Evolutionary conservation across 2,888 invertebrate genomes (phyloP), one percentile per base, ranked within the genome.

Genomic region (Lacanobia oleracea): DNA sequence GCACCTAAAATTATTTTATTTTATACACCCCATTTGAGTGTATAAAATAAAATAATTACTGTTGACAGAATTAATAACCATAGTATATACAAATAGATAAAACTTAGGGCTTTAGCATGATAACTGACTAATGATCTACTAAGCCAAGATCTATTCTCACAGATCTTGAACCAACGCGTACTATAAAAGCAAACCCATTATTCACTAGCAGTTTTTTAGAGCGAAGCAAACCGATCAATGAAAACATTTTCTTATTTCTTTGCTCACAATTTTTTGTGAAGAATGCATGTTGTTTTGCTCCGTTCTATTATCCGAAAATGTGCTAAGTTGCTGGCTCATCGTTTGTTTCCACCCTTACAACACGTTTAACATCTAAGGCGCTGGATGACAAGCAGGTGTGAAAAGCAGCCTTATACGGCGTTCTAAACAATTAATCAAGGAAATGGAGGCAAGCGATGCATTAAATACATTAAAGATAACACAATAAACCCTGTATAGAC

Each of bases 391-490:
- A 10, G 71, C 78, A 83, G 67, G 80, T 80, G 75, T 43, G 62
- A 54, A 60, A 68, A 65, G 50, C 78, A 66, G 21, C 51, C 50
- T 57, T 43, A 56, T 43, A 79, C 62, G 57, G 67, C 59, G 60
- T 61, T 67, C 51, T 63, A 56, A 74, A 80, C 83, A 79, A 79
- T 79, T 74, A 79, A 80, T 74, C 83, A 83, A 60, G 62, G 62
- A 66, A 83, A 68, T 67, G 62, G 72, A 62, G 50, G 72, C 56
- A 50, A 64, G 65, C 33, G 43, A 66, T 63, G 82, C 62, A 63
- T 71, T 60, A 64, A 68, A 69, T 23, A 77, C 50, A 77, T 77
- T 61, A 64, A 62, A 66, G 45, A 57, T 56, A 71, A 78, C 72
- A 72, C 59, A 78, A 78, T 82, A 72, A 50, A 78, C 57, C 23